Percentiles rank a stretch among this genome's conserved stretches.
Evolutionary conservation across 2,888 invertebrate species (phyloP).

Genomic region (Aplocera efformata): DNA sequence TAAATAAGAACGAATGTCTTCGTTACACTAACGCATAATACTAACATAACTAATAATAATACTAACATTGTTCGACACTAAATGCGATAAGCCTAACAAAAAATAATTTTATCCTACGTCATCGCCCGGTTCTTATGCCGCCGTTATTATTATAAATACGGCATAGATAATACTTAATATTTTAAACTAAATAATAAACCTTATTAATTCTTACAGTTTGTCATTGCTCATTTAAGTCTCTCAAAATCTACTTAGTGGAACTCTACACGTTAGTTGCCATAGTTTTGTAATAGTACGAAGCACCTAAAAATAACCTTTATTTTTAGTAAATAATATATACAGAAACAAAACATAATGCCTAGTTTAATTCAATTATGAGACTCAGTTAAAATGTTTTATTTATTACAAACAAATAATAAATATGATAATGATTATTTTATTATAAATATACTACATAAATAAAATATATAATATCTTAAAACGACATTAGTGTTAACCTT

Average conservation of each 20-base stretch:
- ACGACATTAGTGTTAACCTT: too few species aligned
- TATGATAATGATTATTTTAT: too few species aligned
- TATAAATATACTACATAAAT: too few species aligned
- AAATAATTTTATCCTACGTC: slow-evolving; percentile 31
- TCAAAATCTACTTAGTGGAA: slow-evolving; percentile 28
- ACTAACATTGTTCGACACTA: slow-evolving; percentile 33
- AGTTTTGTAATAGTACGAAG: slow-evolving; percentile 17
- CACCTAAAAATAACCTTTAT: slow-evolving; percentile 6
- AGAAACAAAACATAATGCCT: slow-evolving; percentile 14
- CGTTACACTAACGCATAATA: not conserved
- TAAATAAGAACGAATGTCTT: not conserved
- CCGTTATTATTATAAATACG: too few species aligned
- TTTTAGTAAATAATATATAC: slow-evolving; percentile 5
- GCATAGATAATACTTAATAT: too few species aligned
- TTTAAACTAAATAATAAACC: too few species aligned
- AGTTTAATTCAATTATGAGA: slow-evolving; percentile 9
- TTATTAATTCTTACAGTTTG: too few species aligned
- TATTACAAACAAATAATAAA: too few species aligned
- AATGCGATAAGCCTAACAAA: slow-evolving; percentile 30
- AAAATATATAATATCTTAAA: too few species aligned
- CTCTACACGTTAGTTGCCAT: too few species aligned
- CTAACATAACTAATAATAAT: not conserved
- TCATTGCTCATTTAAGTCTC: too few species aligned
- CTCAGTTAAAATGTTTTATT: too few species aligned
- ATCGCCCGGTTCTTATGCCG: slow-evolving; percentile 31